Evolutionary conservation across 2,113 vertebrate genomes (phyloP).

Genomic region (Campylorhamphus procurvoides): DNA sequence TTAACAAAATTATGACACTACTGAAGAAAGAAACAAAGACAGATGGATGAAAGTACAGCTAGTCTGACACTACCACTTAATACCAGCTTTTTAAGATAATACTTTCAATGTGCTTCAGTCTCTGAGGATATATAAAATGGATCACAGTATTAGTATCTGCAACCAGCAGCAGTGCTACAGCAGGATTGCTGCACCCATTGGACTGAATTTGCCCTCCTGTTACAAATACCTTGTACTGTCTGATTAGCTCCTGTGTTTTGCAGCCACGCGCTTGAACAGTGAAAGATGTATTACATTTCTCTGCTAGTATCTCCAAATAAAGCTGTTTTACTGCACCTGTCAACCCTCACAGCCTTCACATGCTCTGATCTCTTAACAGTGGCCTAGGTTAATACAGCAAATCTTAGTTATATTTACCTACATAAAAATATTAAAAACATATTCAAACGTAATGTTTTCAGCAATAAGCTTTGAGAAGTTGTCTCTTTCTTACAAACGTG

Average conservation of each 20-base stretch:
- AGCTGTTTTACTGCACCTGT: conserved; percentile 31
- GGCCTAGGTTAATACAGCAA: conserved; percentile 43
- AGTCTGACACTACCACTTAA: neutral
- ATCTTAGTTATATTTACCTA: conserved; percentile 63
- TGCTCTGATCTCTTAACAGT: neutral
- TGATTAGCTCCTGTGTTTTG: conserved; percentile 47
- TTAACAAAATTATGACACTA: conserved; percentile 9
- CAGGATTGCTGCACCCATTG: conserved; percentile 41
- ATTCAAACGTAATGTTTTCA: conserved; percentile 50
- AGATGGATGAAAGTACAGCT: neutral
- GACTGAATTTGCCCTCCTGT: conserved; percentile 45
- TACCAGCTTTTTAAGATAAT: conserved; percentile 1
- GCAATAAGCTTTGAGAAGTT: conserved; percentile 69
- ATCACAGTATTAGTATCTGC: conserved; percentile 60
- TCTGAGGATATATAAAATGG: conserved; percentile 58
- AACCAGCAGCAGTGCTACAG: conserved; percentile 23
- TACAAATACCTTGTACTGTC: neutral
- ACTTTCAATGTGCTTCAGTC: conserved; percentile 59
- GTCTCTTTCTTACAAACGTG: conserved; percentile 47
- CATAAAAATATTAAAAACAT: conserved; percentile 22
- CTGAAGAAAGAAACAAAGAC: neutral
- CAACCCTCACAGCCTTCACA: neutral
- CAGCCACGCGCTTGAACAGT: conserved; percentile 4
- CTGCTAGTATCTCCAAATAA: conserved; percentile 29
- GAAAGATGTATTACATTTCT: conserved; percentile 26